Percentiles rank a stretch among this genome's conserved stretches.
These are phyloP conservation scores for Cyclura pinguis DNA, from an alignment of 2,797 vertebrate genomes.

Conservation along the genomic window DNA sequence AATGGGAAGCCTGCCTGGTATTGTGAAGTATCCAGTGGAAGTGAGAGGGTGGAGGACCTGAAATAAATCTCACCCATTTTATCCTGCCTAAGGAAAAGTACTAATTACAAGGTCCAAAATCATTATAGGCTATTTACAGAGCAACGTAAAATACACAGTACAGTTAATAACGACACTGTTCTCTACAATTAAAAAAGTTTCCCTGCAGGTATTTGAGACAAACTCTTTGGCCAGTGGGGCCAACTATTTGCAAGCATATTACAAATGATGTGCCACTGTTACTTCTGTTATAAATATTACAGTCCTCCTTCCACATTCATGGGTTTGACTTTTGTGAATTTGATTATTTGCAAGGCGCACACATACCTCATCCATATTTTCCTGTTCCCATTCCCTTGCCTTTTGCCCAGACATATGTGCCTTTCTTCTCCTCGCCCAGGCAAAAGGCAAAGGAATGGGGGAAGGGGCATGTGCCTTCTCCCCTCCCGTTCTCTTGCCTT, in stretches of 20 bases:
- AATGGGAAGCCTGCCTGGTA: constrained; percentile 18
- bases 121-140: background rate
- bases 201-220: background rate
- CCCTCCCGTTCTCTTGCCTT: too few species aligned
- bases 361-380: too few species aligned
- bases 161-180: rapidly evolving
- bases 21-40: constrained; percentile 37
- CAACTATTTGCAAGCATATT: background rate
- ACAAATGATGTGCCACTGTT: background rate
- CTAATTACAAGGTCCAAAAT: background rate
- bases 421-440: too few species aligned
- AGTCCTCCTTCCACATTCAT: too few species aligned
- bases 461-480: too few species aligned
- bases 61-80: background rate
- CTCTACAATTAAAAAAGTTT: constrained; percentile 15
- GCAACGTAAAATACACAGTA: background rate
- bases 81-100: background rate
- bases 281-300: too few species aligned
- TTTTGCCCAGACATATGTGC: too few species aligned
- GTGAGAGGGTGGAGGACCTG: background rate
- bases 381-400: too few species aligned
- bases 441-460: too few species aligned
- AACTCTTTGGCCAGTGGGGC: background rate
- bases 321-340: too few species aligned
- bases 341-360: too few species aligned